phyloP scores from a whole-genome alignment of 2,888 invertebrate species.

The Papilio protenor region DNA sequence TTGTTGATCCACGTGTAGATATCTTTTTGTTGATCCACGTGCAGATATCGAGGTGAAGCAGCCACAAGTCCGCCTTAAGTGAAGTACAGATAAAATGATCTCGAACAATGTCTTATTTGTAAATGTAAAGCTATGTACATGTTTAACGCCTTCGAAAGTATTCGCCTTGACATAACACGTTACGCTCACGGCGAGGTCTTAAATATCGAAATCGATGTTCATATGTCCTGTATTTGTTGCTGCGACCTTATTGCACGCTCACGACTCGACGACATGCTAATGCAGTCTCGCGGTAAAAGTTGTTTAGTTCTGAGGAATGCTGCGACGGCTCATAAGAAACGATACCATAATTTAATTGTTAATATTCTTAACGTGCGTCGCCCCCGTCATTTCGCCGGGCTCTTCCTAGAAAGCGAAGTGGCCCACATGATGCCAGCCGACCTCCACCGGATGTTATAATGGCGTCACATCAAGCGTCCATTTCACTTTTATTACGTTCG shows the following conservation, averaged over 20 bases:
- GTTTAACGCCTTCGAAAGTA: slow-evolving; percentile 58
- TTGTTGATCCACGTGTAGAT: neutral
- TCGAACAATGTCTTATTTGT: slow-evolving; percentile 30
- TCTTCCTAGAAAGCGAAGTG: slow-evolving; percentile 79
- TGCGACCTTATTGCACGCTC: slow-evolving; percentile 56
- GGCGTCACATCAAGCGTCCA: slow-evolving; percentile 67
- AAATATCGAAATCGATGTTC: slow-evolving; percentile 54
- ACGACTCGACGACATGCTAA: slow-evolving; percentile 45
- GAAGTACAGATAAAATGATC: slow-evolving; percentile 2
- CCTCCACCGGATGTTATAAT: slow-evolving; percentile 63
- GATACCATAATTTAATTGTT: slow-evolving; percentile 59
- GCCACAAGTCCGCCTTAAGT: neutral
- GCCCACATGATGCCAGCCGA: slow-evolving; percentile 67
- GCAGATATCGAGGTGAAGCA: neutral
- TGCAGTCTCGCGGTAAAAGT: slow-evolving; percentile 42
- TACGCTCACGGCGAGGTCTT: slow-evolving; percentile 55
- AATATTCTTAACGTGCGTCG: slow-evolving; percentile 65
- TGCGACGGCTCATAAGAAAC: slow-evolving; percentile 57
- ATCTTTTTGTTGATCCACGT: neutral
- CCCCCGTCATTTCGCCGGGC: slow-evolving; percentile 70
- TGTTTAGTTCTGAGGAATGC: slow-evolving; percentile 43
- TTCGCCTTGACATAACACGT: slow-evolving; percentile 55
- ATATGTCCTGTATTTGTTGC: slow-evolving; percentile 54
- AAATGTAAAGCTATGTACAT: slow-evolving; percentile 33
- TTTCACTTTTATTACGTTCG: slow-evolving; percentile 73